phyloP scores from a whole-genome alignment of 2,888 invertebrate species.

The Ecliptopera silaceata region DNA sequence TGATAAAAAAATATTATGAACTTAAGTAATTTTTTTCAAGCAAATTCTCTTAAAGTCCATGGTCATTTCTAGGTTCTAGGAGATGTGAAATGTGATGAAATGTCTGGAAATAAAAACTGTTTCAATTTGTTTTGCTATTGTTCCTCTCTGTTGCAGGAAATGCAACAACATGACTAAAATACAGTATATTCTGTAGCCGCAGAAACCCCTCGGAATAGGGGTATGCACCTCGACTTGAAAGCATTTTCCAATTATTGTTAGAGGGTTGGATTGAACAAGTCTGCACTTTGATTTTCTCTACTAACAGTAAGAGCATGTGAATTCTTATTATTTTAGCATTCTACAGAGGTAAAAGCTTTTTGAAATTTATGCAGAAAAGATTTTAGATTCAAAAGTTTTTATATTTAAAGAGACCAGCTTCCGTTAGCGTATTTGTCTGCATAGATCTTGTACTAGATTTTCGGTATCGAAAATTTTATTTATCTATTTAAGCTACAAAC shows the following conservation, averaged over 20 bases:
- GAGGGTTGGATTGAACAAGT: constrained; percentile 27
- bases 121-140: constrained; percentile 46
- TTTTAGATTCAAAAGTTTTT: constrained; percentile 14
- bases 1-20: too few relatives aligned
- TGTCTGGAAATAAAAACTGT: neutral
- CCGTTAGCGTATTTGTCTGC: too few relatives aligned
- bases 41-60: too few relatives aligned
- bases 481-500: too few relatives aligned
- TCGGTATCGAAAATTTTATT: too few relatives aligned
- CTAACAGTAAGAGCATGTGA: constrained; percentile 28
- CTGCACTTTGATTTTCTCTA: constrained; percentile 29
- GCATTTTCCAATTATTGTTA: constrained; percentile 58
- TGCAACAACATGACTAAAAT: constrained; percentile 63
- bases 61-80: too few relatives aligned
- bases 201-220: constrained; percentile 43
- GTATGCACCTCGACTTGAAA: constrained; percentile 50
- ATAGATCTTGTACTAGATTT: too few relatives aligned
- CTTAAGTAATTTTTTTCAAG: too few relatives aligned
- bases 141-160: constrained; percentile 65
- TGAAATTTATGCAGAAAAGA: constrained; percentile 13
- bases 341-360: constrained; percentile 8
- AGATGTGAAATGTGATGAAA: too few relatives aligned
- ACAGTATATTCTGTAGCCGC: constrained; percentile 58
- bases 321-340: constrained; percentile 27
- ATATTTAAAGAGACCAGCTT: too few relatives aligned